These are phyloP conservation scores for Proteles cristata DNA, from an alignment of 2,113 vertebrate genomes.

Conservation along the genomic window DNA sequence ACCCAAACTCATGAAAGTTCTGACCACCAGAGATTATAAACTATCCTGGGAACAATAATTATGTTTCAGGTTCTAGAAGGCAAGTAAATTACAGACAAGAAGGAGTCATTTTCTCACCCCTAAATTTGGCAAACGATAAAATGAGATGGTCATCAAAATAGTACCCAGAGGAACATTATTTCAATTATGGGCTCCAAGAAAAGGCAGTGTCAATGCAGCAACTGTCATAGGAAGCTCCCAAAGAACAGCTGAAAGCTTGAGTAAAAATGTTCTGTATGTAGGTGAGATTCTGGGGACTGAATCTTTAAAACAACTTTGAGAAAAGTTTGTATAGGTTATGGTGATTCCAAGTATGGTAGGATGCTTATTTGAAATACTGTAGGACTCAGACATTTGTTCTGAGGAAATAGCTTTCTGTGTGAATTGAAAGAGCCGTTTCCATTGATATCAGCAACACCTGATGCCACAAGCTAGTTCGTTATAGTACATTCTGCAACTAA, in stretches of 20 bases:
- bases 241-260: not conserved
- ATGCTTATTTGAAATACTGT: not conserved
- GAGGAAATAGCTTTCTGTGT: not conserved
- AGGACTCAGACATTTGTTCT: not conserved
- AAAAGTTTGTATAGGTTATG: not conserved
- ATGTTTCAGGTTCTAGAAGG: not conserved
- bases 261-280: not conserved
- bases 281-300: not conserved
- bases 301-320: not conserved
- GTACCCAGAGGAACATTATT: not conserved
- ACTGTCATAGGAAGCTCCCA: not conserved
- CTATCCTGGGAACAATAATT: not conserved
- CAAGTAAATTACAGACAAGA: not conserved
- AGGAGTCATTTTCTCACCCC: not conserved
- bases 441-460: not conserved
- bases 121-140: not conserved
- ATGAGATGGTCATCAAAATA: not conserved
- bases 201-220: not conserved
- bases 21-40: not conserved
- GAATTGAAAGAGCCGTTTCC: not conserved
- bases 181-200: not conserved
- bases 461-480: not conserved
- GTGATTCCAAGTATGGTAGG: not conserved
- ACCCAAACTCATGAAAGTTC: not conserved
- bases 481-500: not conserved